These are phyloP conservation scores for Philopedon plagiatum DNA, from an alignment of 2,888 invertebrate genomes.

Conservation along the genomic window DNA sequence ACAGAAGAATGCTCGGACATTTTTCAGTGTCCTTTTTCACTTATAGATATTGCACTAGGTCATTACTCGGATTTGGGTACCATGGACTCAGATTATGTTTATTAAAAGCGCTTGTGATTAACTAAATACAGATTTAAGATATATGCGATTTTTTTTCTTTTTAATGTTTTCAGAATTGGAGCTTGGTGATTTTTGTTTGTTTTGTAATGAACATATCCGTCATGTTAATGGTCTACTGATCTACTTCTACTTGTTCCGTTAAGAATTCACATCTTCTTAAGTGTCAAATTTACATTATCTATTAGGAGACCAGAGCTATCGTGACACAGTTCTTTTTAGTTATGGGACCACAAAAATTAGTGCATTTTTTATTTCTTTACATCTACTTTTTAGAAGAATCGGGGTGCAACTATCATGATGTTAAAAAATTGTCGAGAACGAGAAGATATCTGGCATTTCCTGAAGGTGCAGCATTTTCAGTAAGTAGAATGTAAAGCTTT, in stretches of 20 bases:
- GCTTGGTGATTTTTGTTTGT: no score
- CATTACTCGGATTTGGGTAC: constrained; percentile 51
- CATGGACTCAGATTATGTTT: constrained; percentile 4
- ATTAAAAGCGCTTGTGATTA: not conserved
- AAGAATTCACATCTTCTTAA: not conserved
- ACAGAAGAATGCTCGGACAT: constrained; percentile 71
- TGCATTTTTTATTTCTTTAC: not conserved
- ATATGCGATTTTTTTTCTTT: no score
- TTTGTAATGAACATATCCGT: no score
- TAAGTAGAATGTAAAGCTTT: constrained; percentile 64
- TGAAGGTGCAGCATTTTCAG: constrained; percentile 48
- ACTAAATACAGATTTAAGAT: not conserved
- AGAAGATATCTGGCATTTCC: constrained; percentile 51
- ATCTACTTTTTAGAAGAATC: constrained; percentile 12
- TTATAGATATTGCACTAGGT: constrained; percentile 80
- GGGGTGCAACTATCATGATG: not conserved
- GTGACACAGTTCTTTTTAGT: not conserved
- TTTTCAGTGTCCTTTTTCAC: constrained; percentile 78
- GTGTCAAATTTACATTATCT: not conserved
- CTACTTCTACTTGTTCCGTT: not conserved
- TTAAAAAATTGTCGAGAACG: constrained; percentile 41
- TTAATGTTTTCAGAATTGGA: not conserved
- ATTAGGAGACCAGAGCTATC: not conserved
- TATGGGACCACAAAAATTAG: not conserved
- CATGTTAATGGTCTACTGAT: no score